Evolutionary conservation across 2,113 vertebrate genomes (phyloP).

Genomic region (Apodemus speciosus): DNA sequence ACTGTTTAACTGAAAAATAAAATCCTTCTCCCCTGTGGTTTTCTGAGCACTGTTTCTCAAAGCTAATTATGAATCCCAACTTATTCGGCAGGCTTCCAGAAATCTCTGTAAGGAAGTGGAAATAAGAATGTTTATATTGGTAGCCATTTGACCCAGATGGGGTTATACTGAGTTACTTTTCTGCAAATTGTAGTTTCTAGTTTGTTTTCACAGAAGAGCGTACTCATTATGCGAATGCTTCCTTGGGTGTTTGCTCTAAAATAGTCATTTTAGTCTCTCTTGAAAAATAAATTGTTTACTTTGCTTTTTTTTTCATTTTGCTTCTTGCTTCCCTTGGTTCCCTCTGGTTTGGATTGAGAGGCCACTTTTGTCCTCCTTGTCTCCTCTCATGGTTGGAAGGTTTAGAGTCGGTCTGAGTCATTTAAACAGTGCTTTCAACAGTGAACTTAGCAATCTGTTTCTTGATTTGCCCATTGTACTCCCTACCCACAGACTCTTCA

Average conservation of each 20-base stretch:
- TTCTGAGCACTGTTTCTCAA: background rate
- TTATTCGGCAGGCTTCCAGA: conserved; percentile 26
- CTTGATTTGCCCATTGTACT: conserved; percentile 38
- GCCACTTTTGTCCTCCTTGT: background rate
- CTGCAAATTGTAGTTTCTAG: background rate
- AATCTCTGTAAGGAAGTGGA: background rate
- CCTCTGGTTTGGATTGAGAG: background rate
- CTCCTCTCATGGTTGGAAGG: background rate
- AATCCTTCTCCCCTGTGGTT: background rate
- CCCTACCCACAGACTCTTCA: background rate
- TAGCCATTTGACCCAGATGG: background rate
- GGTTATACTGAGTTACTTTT: background rate
- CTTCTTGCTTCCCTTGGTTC: background rate
- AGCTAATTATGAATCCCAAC: conserved; percentile 13
- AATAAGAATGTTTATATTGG: background rate
- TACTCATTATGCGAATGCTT: background rate
- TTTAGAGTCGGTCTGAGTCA: conserved; percentile 25
- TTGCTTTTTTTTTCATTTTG: background rate
- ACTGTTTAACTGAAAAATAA: background rate
- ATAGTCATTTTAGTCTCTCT: background rate
- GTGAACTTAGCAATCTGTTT: background rate
- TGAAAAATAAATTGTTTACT: conserved; percentile 18
- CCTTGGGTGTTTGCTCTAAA: background rate
- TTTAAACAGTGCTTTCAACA: conserved; percentile 5
- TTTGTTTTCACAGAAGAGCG: conserved; percentile 26